Evolutionary conservation across 1,140 invertebrate genomes (phyloP), one percentile per base, ranked within the genome.

Genomic region (Drosophila mojavensis): DNA sequence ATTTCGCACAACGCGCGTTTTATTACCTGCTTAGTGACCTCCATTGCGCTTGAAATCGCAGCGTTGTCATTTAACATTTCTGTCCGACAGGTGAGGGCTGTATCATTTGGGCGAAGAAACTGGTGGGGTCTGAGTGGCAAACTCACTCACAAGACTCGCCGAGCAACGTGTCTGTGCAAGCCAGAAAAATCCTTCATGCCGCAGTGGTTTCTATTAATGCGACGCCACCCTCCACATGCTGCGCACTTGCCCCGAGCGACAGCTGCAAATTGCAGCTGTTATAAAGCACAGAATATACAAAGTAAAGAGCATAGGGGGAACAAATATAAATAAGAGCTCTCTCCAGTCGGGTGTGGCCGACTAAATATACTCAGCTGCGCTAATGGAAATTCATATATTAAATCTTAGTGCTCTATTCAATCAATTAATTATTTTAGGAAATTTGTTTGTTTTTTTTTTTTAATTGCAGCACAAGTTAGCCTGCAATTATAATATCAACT

Each of bases 231-330:
- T 66, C 73, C 76, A 82, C 72, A 73, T 64, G 73, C 50, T 55
- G 55, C 50, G 55, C 65, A 66, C 63, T 67, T 54, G 81, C 83
- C 69, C 61, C 50, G 56, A 66, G 82, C 79, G 48, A 68, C 58
- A 79, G 64, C 83, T 88, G 84, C 83, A 88, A 88, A 83, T 88
- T 89, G 83, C 83, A 80, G 69, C 82, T 83, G 83, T 89, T 75
- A 79, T 89, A 80, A 80, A 70, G 65, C 63, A 69, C 61, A 51
- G 50, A 47, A 72, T 47, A 51, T 45, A 58, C 61, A 72, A 70
- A 67, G 68, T 66, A 81, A 79, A 80, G 69, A 83, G 30, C 63
- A 74, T 62, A 45, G 67, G 68, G 50, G 67, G 55, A 73, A 68
- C 41, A 68, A 61, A 53, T 48, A 17, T 13, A 39, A 59, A 48